Base-by-base conservation (phyloP, 2,113 vertebrate species). In the Probosciger aterrimus region DNA sequence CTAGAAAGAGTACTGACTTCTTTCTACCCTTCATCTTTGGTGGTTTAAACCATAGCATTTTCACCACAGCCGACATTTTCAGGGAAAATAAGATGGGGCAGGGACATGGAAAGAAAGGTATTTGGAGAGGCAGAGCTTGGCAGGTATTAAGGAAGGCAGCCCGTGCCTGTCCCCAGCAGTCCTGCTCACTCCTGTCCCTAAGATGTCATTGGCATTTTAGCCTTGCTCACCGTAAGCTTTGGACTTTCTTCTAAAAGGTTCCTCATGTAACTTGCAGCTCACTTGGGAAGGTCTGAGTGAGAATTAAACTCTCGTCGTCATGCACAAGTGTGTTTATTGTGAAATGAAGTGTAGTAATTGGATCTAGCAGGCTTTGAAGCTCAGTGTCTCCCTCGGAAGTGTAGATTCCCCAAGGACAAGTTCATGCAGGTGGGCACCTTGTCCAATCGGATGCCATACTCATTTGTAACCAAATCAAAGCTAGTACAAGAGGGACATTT, bases 81-180 rank as follows among this genome's bases (percentile, higher is more conserved):
- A 4, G 23, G 16, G 31, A 2, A 47, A 52, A 23, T 3, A 4
- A 31, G 71, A 16, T 5, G 41, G 55, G 43, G 3, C 15, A 44
- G 18, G 25, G 33, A 7, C 30, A 3, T 2, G 28, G 44, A 19
- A 28, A 41, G 50, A 9, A 25, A 78, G 73, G 0, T 5, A 2
- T 18, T 5, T 47, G 80, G 57, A 39, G 73, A 50, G 35, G 10
- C 52, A 71, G 80, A 49, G 60, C 52, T 43, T 33, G 86, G 76
- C n/a, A 5, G 55, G 18, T 49, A 12, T 9, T 13, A 1, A 37
- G 27, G 44, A 62, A 24, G 23, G 27, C 50, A 35, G 31, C 41
- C 23, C 4, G 35, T 64, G 43, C 41, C 53, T 47, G 46, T 28
- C 39, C 79, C 39, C 2, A 1, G 18, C 49, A 44, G 8, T 14